phyloP scores from a whole-genome alignment of 2,888 invertebrate species.

The Drosophila crucigera region DNA sequence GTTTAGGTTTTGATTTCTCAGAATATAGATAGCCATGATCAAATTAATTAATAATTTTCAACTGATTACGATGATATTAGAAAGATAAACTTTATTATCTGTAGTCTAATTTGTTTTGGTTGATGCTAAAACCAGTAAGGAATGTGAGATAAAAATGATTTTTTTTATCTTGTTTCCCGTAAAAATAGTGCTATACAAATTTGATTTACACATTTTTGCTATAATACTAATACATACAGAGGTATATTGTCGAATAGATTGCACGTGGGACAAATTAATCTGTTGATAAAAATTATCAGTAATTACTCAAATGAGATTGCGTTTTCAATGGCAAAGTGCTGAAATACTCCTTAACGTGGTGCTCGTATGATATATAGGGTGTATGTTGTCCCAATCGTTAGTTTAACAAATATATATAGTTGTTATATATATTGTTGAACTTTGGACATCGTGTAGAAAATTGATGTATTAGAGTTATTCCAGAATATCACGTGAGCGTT shows the following conservation, averaged over 20 bases:
- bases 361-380: slow-evolving; percentile 2
- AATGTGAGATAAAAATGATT: background rate
- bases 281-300: slow-evolving; percentile 49
- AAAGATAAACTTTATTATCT: background rate
- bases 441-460: background rate
- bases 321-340: slow-evolving; percentile 37
- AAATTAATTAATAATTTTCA: background rate
- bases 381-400: background rate
- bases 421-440: background rate
- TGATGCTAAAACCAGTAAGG: background rate
- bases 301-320: slow-evolving; percentile 28
- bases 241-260: slow-evolving; percentile 2
- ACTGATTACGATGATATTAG: background rate
- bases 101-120: background rate
- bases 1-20: background rate
- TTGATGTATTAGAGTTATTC: background rate
- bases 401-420: background rate
- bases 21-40: background rate
- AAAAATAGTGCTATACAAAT: background rate
- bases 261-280: slow-evolving; percentile 44
- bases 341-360: slow-evolving; percentile 1
- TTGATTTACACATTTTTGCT: background rate
- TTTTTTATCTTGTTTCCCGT: background rate
- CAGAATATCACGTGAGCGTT: background rate
- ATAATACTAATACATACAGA: background rate